Conservation (phyloP, 2,797 vertebrate species). For the Pseudomugil tenellus region DNA sequence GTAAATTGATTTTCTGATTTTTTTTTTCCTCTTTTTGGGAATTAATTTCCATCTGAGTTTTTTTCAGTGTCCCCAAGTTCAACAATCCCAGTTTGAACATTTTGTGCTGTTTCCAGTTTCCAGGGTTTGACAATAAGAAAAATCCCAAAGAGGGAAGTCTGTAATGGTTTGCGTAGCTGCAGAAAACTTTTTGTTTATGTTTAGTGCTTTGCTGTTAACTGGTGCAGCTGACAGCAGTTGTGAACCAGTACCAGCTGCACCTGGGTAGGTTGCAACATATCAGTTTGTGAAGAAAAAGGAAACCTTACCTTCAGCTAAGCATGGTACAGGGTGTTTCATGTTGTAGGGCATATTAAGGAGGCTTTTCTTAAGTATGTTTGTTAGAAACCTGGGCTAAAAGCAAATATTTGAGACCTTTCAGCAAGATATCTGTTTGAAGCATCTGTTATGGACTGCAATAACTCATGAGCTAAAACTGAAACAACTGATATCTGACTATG, state of each 20-base stretch:
- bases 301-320: background rate
- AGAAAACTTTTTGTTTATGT: background rate
- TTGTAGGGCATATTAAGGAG: no score
- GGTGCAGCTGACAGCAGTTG: background rate
- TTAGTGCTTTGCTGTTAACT: background rate
- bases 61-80: background rate
- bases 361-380: no score
- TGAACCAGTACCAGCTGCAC: background rate
- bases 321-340: background rate
- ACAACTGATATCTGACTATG: background rate
- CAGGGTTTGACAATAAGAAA: background rate
- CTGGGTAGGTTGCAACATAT: background rate
- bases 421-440: background rate
- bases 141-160: background rate
- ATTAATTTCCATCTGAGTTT: no score
- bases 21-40: no score
- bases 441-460: background rate
- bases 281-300: background rate
- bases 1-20: no score
- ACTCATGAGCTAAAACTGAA: background rate
- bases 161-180: background rate
- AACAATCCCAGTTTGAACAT: background rate
- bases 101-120: background rate
- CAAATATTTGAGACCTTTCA: background rate
- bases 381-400: no score